A percentile compares a stretch with the other conserved stretches of the same genome.
These are phyloP conservation scores for Ormia ochracea DNA, from an alignment of 2,888 invertebrate genomes.

Conservation along the genomic window DNA sequence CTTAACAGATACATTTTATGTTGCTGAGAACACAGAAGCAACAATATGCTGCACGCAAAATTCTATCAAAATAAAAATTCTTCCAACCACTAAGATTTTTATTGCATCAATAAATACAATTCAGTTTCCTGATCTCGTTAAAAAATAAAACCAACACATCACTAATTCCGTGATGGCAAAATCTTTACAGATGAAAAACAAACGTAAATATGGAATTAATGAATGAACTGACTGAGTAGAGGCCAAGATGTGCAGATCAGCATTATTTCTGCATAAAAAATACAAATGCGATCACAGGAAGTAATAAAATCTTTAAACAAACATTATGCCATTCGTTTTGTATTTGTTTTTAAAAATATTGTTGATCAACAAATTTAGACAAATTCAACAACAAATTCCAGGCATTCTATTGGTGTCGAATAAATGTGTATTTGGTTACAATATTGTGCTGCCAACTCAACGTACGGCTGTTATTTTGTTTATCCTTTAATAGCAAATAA, in stretches of 20 bases:
- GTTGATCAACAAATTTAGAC: conserved; percentile 20
- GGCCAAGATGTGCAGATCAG: conserved; percentile 1
- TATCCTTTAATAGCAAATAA: neutral
- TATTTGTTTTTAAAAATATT: neutral
- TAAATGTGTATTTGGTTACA: conserved; percentile 8
- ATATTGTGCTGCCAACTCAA: neutral
- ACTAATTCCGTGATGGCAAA: neutral
- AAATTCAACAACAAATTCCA: conserved; percentile 41
- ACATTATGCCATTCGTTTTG: neutral
- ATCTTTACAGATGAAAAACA: neutral
- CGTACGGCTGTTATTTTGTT: conserved; percentile 29
- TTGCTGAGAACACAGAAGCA: neutral
- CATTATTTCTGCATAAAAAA: conserved; percentile 15
- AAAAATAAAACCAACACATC: conserved; percentile 6
- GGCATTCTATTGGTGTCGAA: conserved; percentile 48
- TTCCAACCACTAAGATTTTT: neutral
- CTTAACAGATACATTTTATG: neutral
- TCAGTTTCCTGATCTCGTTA: neutral
- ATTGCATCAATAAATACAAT: neutral
- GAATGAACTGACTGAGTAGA: conserved; percentile 5
- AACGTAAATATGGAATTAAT: neutral
- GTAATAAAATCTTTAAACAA: conserved; percentile 30
- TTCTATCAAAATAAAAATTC: neutral
- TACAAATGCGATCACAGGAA: conserved; percentile 52
- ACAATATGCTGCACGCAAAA: neutral